Percentiles rank a stretch among this genome's conserved stretches.
These are phyloP conservation scores for Ophiothrix spiculata DNA, from an alignment of 35 echinoderm and acorn worm genomes.

Conservation along the genomic window DNA sequence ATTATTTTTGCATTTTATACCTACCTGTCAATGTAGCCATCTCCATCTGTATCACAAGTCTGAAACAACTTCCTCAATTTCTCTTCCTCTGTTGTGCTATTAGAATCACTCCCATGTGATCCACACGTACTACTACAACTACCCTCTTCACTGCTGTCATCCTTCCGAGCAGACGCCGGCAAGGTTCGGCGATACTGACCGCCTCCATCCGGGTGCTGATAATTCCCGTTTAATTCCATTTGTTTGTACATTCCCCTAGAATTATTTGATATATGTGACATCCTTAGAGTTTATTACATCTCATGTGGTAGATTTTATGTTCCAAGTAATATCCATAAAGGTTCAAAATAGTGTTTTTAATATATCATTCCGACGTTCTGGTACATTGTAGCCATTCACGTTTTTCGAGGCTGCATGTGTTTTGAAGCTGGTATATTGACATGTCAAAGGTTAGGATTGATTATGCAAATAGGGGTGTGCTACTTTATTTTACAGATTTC, in stretches of 20 bases:
- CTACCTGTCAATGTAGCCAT: constrained; percentile 77
- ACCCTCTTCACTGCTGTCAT: not conserved
- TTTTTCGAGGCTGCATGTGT: not conserved
- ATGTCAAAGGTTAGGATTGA: constrained; percentile 10
- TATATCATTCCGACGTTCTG: not conserved
- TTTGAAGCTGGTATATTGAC: not conserved
- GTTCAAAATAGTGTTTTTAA: too few relatives aligned
- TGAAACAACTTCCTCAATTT: constrained; percentile 54
- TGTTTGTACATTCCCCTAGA: not conserved
- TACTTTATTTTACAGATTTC: too few relatives aligned
- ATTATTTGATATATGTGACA: not conserved
- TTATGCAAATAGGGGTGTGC: too few relatives aligned
- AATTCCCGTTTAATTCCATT: not conserved
- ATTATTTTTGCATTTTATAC: too few relatives aligned
- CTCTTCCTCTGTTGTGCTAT: constrained; percentile 54
- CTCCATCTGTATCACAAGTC: constrained; percentile 69
- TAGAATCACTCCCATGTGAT: constrained; percentile 18
- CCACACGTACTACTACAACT: constrained; percentile 1
- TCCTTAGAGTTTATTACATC: not conserved
- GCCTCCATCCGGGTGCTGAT: not conserved
- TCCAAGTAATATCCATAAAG: not conserved
- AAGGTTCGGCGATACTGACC: not conserved
- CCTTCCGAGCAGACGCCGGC: not conserved
- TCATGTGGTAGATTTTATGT: not conserved
- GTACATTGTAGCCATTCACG: not conserved